Evolutionary conservation across 1,140 invertebrate species (phyloP), one percentile per base, ranked within the genome.

Genomic region (Trialeurodes vaporariorum): DNA sequence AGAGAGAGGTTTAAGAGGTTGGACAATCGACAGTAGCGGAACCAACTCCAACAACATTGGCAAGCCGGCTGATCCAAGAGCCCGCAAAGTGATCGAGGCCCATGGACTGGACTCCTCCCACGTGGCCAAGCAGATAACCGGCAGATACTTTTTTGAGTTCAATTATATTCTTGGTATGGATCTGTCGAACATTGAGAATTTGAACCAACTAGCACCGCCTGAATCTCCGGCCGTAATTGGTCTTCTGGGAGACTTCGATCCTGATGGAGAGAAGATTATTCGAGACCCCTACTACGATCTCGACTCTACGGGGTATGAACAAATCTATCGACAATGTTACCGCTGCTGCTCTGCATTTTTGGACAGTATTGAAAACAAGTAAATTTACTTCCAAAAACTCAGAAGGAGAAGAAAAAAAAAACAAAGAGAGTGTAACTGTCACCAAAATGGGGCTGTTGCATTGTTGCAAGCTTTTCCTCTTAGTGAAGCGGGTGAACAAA

Each of bases 81-180:
- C 93, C 1, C 77, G 85, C 27, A 80, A 83, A 40, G 86, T 84
- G 2, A 81, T 96, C 74, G 82, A 85, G 69, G 83, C 87, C 59
- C 84, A 92, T 75, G 83, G 85, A 65, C 83, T 92, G 17, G 77
- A 84, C 59, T 92, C 90, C 70, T 82, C 79, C 2, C 92, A 94
- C 74, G 81, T 77, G 72, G 92, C 90, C 25, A 79, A 77, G 25
- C 71, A 92, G 84, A 83, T 94, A 59, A 82, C 74, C 5, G 71
- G 79, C 66, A 77, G 84, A 26, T 93, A 96, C 76, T 94, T 93
- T 72, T 75, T 83, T 12, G 78, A 85, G 2, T 95, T 87, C 76
- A 86, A 94, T 76, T 93, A 85, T 74, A 94, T 96, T 67, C 91
- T 96, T 79, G 92, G 92, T 24, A 96, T 95, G 93, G 93, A 95